Percentiles rank a stretch among this genome's conserved stretches.
Conservation (phyloP, 2,888 invertebrate genomes). For the Ennomos fuscantarius region DNA sequence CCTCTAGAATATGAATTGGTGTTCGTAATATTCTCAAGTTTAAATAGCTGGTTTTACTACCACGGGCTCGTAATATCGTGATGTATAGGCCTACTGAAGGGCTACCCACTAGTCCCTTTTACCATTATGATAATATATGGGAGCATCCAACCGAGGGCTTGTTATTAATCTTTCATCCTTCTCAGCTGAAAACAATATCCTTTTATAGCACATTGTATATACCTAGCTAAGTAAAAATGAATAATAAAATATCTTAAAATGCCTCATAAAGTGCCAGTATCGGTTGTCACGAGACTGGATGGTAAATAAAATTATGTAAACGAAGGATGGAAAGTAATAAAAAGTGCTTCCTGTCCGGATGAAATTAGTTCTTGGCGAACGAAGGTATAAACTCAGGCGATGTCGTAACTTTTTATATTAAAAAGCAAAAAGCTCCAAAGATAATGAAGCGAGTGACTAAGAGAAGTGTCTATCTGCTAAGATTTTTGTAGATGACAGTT, state of each 20-base stretch:
- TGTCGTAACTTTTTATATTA: slow-evolving; percentile 30
- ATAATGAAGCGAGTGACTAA: slow-evolving; percentile 22
- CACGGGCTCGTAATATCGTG: slow-evolving; percentile 21
- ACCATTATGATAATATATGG: slow-evolving; percentile 30
- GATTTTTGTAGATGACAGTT: background rate
- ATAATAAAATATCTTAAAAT: slow-evolving; percentile 37
- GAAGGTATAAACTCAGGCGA: slow-evolving; percentile 15
- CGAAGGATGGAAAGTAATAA: slow-evolving; percentile 32
- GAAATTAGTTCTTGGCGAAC: slow-evolving; percentile 29
- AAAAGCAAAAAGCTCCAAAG: slow-evolving; percentile 22
- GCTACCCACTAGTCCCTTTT: slow-evolving; percentile 16
- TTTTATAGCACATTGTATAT: slow-evolving; percentile 7
- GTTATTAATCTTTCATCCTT: slow-evolving; percentile 12
- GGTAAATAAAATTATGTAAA: slow-evolving; percentile 43
- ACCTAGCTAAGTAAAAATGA: slow-evolving; percentile 15
- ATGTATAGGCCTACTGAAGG: slow-evolving; percentile 3
- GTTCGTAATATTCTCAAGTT: slow-evolving; percentile 16
- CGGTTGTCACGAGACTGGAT: slow-evolving; percentile 36
- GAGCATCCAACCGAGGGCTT: slow-evolving; percentile 20
- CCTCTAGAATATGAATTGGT: slow-evolving; percentile 8
- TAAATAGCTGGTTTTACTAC: slow-evolving; percentile 22
- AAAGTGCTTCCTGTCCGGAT: slow-evolving; percentile 29
- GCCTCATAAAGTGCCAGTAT: slow-evolving; percentile 34
- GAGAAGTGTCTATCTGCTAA: slow-evolving; percentile 10
- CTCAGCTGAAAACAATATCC: slow-evolving; percentile 21